These are phyloP conservation scores for Rhipidura dahli DNA, from an alignment of 2,113 vertebrate species.

Conservation along the genomic window DNA sequence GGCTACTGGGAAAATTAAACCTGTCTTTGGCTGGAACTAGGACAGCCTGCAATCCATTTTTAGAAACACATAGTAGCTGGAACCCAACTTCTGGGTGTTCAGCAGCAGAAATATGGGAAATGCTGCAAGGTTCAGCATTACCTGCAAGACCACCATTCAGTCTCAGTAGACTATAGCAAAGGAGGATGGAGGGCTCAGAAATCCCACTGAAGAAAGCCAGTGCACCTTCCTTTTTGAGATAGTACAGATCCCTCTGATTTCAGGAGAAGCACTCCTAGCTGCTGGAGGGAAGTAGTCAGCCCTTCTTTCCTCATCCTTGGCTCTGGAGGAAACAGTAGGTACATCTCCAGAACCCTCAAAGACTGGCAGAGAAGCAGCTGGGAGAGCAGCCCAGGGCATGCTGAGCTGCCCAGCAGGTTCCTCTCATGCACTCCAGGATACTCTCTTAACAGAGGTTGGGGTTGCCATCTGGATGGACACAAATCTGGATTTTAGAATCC, in stretches of 20 bases:
- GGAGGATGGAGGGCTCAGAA: not conserved
- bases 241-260: not conserved
- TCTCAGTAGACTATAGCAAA: not conserved
- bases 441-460: not conserved
- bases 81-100: not conserved
- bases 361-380: not conserved
- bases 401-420: not conserved
- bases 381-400: not conserved
- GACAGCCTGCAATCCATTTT: not conserved
- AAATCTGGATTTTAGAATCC: not conserved
- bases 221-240: not conserved
- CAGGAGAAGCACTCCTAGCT: not conserved
- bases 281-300: not conserved
- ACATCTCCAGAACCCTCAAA: not conserved
- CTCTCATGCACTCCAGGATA: accelerated
- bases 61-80: not conserved
- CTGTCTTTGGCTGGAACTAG: not conserved
- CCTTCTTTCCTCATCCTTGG: not conserved
- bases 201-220: not conserved
- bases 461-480: not conserved
- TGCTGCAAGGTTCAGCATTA: not conserved
- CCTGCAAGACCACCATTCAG: not conserved
- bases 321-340: not conserved
- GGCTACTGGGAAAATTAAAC: not conserved
- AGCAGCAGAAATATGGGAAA: not conserved